A percentile compares a stretch with the other conserved stretches of the same genome.
Conservation (phyloP, 2,797 vertebrate species). For the Rhinogobio ventralis region DNA sequence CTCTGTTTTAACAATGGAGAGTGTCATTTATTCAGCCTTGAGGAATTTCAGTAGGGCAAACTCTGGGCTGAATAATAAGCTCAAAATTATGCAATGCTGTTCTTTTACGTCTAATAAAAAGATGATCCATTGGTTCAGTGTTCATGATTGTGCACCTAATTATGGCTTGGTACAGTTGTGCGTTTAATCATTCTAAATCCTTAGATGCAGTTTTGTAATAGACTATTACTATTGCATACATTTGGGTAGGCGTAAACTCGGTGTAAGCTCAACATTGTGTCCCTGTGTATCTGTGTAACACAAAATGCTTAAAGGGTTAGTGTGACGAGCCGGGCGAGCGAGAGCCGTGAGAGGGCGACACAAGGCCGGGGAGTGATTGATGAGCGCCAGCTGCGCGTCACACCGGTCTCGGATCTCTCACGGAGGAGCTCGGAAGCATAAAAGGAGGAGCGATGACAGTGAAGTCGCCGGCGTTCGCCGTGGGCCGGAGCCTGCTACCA, state of each 20-base stretch:
- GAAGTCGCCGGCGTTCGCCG: too few species aligned
- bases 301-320: neutral
- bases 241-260: neutral
- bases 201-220: neutral
- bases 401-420: too few species aligned
- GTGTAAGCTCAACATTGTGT: neutral
- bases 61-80: constrained; percentile 13
- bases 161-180: neutral
- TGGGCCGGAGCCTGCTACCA: too few species aligned
- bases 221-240: neutral
- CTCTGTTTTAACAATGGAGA: neutral
- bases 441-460: too few species aligned
- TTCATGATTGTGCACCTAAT: neutral
- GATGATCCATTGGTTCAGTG: constrained; percentile 1
- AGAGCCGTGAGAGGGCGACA: too few species aligned
- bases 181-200: neutral
- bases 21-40: constrained; percentile 7
- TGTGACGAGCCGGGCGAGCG: too few species aligned
- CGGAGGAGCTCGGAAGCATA: too few species aligned
- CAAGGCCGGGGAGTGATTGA: too few species aligned
- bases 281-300: constrained; percentile 3
- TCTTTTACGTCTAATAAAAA: constrained; percentile 13
- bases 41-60: constrained; percentile 21
- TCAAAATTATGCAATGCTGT: neutral
- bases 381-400: too few species aligned